phyloP scores from a whole-genome alignment of 2,797 vertebrate species.

The Enteromius radiatus region DNA sequence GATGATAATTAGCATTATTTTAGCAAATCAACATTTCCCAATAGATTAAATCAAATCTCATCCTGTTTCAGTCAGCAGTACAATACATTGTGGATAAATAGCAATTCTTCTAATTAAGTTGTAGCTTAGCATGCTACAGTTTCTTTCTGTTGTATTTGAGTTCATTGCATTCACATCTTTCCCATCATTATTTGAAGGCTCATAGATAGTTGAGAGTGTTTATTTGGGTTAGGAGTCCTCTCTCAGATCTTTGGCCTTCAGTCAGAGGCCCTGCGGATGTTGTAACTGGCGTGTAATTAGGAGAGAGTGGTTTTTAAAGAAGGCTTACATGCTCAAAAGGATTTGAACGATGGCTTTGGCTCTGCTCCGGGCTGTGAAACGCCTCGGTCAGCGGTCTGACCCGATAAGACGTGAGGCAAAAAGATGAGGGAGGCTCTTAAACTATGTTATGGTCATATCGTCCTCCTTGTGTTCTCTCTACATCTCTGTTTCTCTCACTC shows the following conservation, averaged over 20 bases:
- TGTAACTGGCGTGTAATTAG: conserved; percentile 61
- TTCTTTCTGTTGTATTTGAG: neutral
- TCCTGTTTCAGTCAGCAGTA: neutral
- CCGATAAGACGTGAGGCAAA: conserved; percentile 52
- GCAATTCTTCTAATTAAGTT: neutral
- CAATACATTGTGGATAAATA: neutral
- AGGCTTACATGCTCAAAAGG: conserved; percentile 56
- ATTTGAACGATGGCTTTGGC: conserved; percentile 70
- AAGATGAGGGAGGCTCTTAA: conserved; percentile 58
- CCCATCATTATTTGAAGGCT: conserved; percentile 42
- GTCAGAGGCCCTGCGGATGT: conserved; percentile 48
- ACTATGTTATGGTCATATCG: conserved; percentile 1
- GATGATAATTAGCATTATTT: neutral
- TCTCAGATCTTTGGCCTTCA: conserved; percentile 59
- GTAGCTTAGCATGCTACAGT: conserved; percentile 23
- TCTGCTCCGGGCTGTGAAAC: conserved; percentile 30
- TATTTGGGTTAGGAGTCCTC: conserved; percentile 51
- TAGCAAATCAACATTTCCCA: neutral
- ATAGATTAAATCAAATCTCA: neutral
- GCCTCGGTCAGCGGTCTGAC: conserved; percentile 33
- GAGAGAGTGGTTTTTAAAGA: conserved; percentile 51
- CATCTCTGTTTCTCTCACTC: conserved; percentile 54
- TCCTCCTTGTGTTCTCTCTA: conserved; percentile 8
- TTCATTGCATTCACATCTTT: conserved; percentile 12
- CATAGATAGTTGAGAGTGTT: conserved; percentile 37